Base-by-base conservation (phyloP, 2,888 invertebrate genomes). In the Drosophila atripex region DNA sequence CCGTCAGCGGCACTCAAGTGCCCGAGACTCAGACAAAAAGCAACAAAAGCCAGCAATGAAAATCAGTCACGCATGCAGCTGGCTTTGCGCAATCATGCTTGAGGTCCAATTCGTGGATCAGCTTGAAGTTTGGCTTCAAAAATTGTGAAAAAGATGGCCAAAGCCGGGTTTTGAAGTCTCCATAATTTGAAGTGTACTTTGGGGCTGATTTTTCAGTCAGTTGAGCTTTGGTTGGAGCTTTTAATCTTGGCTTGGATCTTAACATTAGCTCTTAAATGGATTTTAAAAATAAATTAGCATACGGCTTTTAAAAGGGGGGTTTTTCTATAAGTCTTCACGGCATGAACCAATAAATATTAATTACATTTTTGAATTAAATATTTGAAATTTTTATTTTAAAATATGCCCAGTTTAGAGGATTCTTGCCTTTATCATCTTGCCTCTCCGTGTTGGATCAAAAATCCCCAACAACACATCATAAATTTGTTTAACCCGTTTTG, bases 61-160 rank as follows among this genome's bases (percentile, higher is more conserved):
- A 69, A 71, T 39, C 73, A 76, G 23, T 78, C 84, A 80, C 87
- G 80, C 80, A 86, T 80, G 86, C 73, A 76, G 57, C 51, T 46
- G 32, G 18, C 0, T n/a, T 35, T 14, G 30, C 46, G 41, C 14
- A 32, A 47, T 16, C 38, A 25, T 23, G 53, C 7, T 53, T 43
- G 32, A 32, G 2, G 7, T 1, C 1, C 1, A 12, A 28, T 3
- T 8, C 8, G 0, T 1, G 9, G 5, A 11, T 12, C 43, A 30
- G 69, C 56, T 28, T 4, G 21, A 56, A 23, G 9, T 8, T 43
- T 23, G 11, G 30, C 63, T 63, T 9, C 1, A 2, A n/a, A 47
- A 16, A 12, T 18, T 7, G 0, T 0, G 14, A 1, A 2, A 28
- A 25, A 18, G 7, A 11, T n/a, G 6, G 11, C 8, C 3, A 5